Evolutionary conservation across 2,888 invertebrate genomes (phyloP).

Genomic region (Phoenoteleia sp.): DNA sequence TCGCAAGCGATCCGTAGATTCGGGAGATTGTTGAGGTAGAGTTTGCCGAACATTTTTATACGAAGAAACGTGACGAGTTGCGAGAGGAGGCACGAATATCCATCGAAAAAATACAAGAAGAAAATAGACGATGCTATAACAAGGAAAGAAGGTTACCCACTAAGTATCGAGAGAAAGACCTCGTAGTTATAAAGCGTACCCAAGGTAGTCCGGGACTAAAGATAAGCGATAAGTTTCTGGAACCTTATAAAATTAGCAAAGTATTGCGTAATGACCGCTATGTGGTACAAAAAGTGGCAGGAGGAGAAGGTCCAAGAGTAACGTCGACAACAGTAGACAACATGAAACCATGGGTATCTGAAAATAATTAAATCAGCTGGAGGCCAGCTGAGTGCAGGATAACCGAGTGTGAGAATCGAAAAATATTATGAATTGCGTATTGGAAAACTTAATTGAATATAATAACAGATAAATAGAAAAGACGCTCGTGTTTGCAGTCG

Average conservation of each 20-base stretch:
- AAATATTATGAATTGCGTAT: too few relatives aligned
- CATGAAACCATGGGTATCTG: neutral
- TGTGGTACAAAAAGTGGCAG: neutral
- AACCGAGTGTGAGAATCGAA: neutral
- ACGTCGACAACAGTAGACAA: neutral
- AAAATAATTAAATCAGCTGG: too few relatives aligned
- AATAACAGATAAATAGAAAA: too few relatives aligned
- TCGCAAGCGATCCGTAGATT: constrained; percentile 1
- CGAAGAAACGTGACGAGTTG: neutral
- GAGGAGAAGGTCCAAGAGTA: neutral
- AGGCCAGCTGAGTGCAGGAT: neutral
- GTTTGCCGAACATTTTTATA: neutral
- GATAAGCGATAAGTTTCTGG: neutral
- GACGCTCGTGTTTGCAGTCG: too few relatives aligned
- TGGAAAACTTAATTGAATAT: too few relatives aligned
- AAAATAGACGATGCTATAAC: neutral
- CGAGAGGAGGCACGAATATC: neutral
- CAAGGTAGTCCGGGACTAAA: too few relatives aligned
- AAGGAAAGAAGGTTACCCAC: neutral
- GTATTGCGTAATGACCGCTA: neutral
- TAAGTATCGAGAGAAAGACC: neutral
- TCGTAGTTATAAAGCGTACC: neutral
- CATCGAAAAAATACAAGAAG: neutral
- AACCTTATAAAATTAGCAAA: neutral
- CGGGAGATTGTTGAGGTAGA: constrained; percentile 17